Conservation (phyloP, 2,113 vertebrate species). For the Chloroceryle aenea region DNA sequence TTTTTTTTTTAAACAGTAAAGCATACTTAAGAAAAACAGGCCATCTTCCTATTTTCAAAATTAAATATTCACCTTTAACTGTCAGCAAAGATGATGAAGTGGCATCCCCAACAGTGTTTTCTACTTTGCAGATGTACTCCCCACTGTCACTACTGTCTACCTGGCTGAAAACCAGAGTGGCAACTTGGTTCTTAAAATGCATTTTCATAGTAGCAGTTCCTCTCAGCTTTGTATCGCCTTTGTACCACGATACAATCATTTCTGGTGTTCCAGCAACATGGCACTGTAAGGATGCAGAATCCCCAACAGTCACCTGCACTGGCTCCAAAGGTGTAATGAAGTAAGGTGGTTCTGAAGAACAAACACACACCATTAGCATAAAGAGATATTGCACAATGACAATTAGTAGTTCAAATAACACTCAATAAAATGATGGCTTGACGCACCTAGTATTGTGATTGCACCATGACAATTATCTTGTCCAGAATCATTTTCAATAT, state of each 20-base stretch:
- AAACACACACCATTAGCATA: conserved; percentile 60
- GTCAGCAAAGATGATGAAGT: conserved; percentile 86
- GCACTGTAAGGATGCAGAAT: conserved; percentile 90
- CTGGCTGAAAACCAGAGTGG: conserved; percentile 91
- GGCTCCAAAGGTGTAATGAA: conserved; percentile 88
- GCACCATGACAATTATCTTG: conserved; percentile 85
- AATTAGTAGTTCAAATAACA: background rate
- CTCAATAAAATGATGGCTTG: background rate
- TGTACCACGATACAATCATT: conserved; percentile 97
- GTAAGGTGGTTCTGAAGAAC: conserved; percentile 88
- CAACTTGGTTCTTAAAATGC: conserved; percentile 89
- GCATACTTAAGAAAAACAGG: background rate
- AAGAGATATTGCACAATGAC: background rate
- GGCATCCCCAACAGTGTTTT: conserved; percentile 89
- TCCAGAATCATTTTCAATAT: conserved; percentile 92
- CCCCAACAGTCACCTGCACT: conserved; percentile 89
- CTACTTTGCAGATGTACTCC: conserved; percentile 94
- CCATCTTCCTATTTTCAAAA: background rate
- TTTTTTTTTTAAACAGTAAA: background rate
- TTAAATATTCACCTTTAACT: conserved; percentile 86
- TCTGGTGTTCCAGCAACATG: conserved; percentile 94
- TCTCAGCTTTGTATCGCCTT: conserved; percentile 92
- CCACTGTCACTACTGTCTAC: conserved; percentile 87
- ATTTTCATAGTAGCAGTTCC: conserved; percentile 89
- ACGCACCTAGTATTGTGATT: conserved; percentile 91